Base-by-base conservation (phyloP, 2,113 vertebrate genomes). In the Odocoileus hemionus region DNA sequence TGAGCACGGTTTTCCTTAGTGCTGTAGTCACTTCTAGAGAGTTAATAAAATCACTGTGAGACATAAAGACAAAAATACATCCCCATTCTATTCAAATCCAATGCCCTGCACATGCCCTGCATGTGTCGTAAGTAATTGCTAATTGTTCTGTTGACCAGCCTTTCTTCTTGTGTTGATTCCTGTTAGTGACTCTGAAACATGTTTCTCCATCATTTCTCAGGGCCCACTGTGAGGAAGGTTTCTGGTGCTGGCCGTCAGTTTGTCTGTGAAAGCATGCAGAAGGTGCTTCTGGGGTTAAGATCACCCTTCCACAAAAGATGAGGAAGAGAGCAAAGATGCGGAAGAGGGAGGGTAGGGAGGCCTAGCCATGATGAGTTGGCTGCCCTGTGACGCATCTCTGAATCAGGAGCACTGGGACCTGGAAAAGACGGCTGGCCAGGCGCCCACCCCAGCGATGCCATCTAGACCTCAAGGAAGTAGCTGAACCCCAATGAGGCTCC, bases 101-200 rank as follows among this genome's bases (percentile, higher is more conserved):
- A 67, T 28, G 23, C 30, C 39, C 17, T 9, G 13, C 1, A 3
- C 0, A 0, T 3, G 21, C 67, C 16, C 33, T 45, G 3, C 15
- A 6, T 58, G 80, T 12, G 1, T 7, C 7, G 2, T 52, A 43
- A 25, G 36, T 39, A 14, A 67, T 79, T 52, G n/a, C 21, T 14
- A 14, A 15, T 70, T 23, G 3, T 58, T 28, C 33, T 28, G 7
- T 4, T 33, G 33, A 39, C 52, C 33, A 67, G n/a, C 8, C 50
- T 58, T 36, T 70, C 70, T 52, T 55, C 50, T 64, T 82, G 26
- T 57, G 54, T n/a, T 13, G n/a, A 45, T 78, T 61, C 4, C 36
- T 45, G 13, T 43, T n/a, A 50, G 21, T 7, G 11, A 23, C 28
- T 83, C 60, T 89, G 52, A 52, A 7, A 57, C 50, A 5, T 12